Base-by-base conservation (phyloP, 2,113 vertebrate genomes). In the Euleptes europaea region DNA sequence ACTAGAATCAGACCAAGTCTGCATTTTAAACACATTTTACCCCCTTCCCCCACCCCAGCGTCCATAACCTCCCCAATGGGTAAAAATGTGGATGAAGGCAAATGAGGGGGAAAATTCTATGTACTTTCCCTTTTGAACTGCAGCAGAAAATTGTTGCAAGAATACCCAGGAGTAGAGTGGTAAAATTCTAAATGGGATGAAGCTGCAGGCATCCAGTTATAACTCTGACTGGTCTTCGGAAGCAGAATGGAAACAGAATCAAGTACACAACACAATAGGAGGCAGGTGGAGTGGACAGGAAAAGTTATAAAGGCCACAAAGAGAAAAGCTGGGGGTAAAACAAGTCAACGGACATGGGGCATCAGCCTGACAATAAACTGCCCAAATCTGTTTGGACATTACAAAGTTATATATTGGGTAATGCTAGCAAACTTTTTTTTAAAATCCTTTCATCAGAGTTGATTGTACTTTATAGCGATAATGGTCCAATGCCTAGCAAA, bases 381-480 rank as follows among this genome's bases (percentile, higher is more conserved):
- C 1, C 79, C 12, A 73, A 80, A 78, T n/a, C 31, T 67, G 88
- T 84, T n/a, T 81, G n/a, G 72, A 26, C 72, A 71, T 31, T 63
- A 60, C n/a, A 70, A 38, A 69, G 81, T 85, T 88, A 74, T 38
- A 83, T 84, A 21, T 84, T 83, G 35, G 35, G 88, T 85, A 15
- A 86, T 87, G 60, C 47, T 89, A 78, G 85, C 44, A 83, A 49
- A 71, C 80, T 86, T 92, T 90, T 90, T 89, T 80, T 94, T 85
- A 80, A n/a, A 89, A 83, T 23, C 42, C 90, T 88, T 51, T 38
- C 0, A 0, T 83, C 72, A 88, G 12, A 78, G 78, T 82, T 72
- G 66, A 54, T 86, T 73, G 60, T 66, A 66, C 44, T 81, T 86
- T 81, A 80, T 74, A 42, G 51, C 23, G 21, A 83, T 78, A 54